phyloP scores from a whole-genome alignment of 1,140 invertebrate species.

The Scaptomyza montana region DNA sequence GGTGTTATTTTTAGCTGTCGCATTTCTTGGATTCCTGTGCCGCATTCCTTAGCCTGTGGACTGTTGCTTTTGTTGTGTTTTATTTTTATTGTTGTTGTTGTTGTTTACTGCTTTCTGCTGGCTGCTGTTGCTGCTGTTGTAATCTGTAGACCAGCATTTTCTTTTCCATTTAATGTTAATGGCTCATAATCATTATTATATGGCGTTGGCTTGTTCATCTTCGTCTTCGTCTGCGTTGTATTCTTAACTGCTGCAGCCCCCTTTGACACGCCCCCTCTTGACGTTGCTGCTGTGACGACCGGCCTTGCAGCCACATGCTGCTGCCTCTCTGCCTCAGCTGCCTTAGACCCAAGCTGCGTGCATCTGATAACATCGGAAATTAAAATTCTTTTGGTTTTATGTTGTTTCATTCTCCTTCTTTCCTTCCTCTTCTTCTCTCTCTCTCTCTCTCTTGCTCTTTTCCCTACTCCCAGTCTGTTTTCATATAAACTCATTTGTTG shows the following conservation, averaged over 20 bases:
- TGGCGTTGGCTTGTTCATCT: slow-evolving; percentile 78
- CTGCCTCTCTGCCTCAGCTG: slow-evolving; percentile 28
- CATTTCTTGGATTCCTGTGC: slow-evolving; percentile 67
- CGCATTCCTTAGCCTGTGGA: slow-evolving; percentile 60
- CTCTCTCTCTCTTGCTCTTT: slow-evolving; percentile 7
- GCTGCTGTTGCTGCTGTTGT: slow-evolving; percentile 53
- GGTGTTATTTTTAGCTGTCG: slow-evolving; percentile 80
- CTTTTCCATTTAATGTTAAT: slow-evolving; percentile 83
- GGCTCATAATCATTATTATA: slow-evolving; percentile 83
- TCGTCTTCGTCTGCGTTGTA: slow-evolving; percentile 54
- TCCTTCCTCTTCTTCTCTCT: slow-evolving; percentile 6
- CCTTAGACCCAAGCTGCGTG: slow-evolving; percentile 59
- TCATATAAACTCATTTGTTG: slow-evolving; percentile 32
- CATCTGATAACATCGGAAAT: slow-evolving; percentile 83
- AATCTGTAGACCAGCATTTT: slow-evolving; percentile 82
- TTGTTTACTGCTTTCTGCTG: slow-evolving; percentile 13
- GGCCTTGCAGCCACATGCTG: slow-evolving; percentile 48
- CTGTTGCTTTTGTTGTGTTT: slow-evolving; percentile 2
- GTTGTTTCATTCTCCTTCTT: slow-evolving; percentile 58
- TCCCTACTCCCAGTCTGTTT: slow-evolving; percentile 38
- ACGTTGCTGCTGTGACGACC: slow-evolving; percentile 10
- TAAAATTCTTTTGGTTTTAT: slow-evolving; percentile 83
- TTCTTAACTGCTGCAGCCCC: slow-evolving; percentile 18
- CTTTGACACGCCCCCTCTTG: slow-evolving; percentile 20
- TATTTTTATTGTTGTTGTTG: slow-evolving; percentile 33